Base-by-base conservation (phyloP, 2,888 invertebrate species). In the Nemoura dubitans region DNA sequence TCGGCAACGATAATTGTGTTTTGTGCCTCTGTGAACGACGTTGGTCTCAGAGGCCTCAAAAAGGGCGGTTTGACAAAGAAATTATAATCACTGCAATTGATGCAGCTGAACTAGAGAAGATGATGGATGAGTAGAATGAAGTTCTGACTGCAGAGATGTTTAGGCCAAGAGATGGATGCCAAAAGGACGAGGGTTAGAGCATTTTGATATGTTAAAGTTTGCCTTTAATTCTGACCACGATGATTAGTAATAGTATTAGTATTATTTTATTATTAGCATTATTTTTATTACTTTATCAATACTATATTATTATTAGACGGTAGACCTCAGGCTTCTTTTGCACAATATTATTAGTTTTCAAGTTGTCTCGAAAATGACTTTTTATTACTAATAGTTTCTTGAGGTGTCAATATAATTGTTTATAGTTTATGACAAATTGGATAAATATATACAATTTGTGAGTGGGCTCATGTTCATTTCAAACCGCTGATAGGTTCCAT, bases 201-300 rank as follows among this genome's bases (percentile, higher is more conserved):
- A 42, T 28, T 84, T 59, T 84, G 84, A 84, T 84, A 84, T 84
- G 84, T 84, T 84, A 84, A 30, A 81, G 84, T 84, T 84, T 21
- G 59, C 84, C 26, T 83, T 83, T 42, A 42, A 36, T 83, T 83
- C 30, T 30, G 30, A 83, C 26, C 28, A 84, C 14, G 26, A 29
- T 84, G 29, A 76, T 84, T 84, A 59, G 21, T n/a, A 42, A 26
- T 83, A 43, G n/a, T 59, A 76, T 84, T 76, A 42, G 25, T 43
- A 82, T 42, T 83, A 83, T 42, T 83, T 36, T 36, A 36, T 36
- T 36, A 36, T 36, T 36, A 36, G 36, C 36, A 10, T 36, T 36
- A 36, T 3, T 36, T 36, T 36, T 36, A 36, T 36, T 36, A 36
- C 10, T 3, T 36, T 36, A 36, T 36, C 36, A 36, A 36, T 36